Evolutionary conservation across 2,888 invertebrate species (phyloP).

Genomic region (Linnaemya tessellans): DNA sequence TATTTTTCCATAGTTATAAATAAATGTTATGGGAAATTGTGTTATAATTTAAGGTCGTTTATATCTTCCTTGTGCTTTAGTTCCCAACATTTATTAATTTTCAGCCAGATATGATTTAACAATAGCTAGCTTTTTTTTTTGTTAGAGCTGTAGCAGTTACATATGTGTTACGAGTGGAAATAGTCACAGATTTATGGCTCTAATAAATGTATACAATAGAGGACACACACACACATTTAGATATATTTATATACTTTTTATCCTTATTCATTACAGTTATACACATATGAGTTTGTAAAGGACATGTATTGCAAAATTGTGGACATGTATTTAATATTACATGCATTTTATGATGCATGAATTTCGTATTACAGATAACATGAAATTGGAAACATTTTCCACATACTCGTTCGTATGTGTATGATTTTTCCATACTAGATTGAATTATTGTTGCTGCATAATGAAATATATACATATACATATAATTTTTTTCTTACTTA

Average conservation of each 20-base stretch:
- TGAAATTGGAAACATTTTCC: constrained; percentile 1
- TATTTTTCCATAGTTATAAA: not conserved
- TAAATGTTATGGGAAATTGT: constrained; percentile 60
- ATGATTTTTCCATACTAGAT: constrained; percentile 46
- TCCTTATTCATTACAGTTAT: constrained; percentile 54
- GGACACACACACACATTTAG: constrained; percentile 63
- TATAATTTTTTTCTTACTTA: not conserved
- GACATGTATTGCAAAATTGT: constrained; percentile 39
- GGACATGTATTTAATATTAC: constrained; percentile 35
- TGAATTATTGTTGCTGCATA: constrained; percentile 53
- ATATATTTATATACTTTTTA: constrained; percentile 56
- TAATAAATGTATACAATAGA: constrained; percentile 67
- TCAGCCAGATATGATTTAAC: constrained; percentile 55
- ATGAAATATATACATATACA: constrained; percentile 1
- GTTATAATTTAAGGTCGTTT: constrained; percentile 71
- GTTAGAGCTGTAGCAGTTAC: constrained; percentile 25
- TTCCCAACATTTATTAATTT: constrained; percentile 37
- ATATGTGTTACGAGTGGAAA: constrained; percentile 52
- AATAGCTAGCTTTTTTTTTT: constrained; percentile 38
- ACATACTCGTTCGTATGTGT: not conserved
- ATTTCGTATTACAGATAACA: constrained; percentile 1
- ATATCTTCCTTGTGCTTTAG: constrained; percentile 20
- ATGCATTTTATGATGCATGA: constrained; percentile 20
- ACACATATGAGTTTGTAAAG: constrained; percentile 6
- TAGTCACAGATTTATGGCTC: constrained; percentile 66